Evolutionary conservation across 2,113 vertebrate genomes (phyloP).

Genomic region (Ranitomeya variabilis): DNA sequence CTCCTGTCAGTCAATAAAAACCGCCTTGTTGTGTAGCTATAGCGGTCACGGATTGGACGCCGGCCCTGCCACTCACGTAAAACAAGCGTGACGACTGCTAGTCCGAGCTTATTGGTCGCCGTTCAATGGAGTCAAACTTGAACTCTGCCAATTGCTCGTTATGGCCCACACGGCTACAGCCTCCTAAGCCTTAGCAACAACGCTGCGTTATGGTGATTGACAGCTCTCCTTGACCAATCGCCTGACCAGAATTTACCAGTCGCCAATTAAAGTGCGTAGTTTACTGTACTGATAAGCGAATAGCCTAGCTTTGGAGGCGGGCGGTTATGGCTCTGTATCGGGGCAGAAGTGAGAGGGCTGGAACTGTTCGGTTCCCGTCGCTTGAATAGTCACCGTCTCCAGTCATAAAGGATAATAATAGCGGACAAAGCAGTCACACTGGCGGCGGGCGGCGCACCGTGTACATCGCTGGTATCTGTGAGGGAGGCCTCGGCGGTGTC

Average conservation of each 20-base stretch:
- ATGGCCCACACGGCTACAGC: slow-evolving; percentile 20
- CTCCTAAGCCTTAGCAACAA: slow-evolving; percentile 53
- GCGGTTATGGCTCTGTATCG: slow-evolving; percentile 24
- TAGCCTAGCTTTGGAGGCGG: background rate
- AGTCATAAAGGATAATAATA: background rate
- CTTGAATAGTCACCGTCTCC: background rate
- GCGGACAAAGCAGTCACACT: background rate
- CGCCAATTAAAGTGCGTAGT: background rate
- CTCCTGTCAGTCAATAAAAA: background rate
- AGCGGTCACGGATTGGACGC: background rate
- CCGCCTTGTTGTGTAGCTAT: background rate
- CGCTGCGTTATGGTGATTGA: background rate
- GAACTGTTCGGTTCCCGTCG: background rate
- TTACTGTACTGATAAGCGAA: background rate
- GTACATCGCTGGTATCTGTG: no score
- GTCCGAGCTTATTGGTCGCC: slow-evolving; percentile 11
- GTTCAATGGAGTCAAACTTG: slow-evolving; percentile 48
- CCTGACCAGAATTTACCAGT: background rate
- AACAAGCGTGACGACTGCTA: background rate
- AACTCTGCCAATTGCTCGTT: slow-evolving; percentile 48
- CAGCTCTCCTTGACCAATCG: background rate
- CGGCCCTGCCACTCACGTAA: background rate
- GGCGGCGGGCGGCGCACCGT: no score
- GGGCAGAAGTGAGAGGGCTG: slow-evolving; percentile 51
- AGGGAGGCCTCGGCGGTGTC: background rate